Evolutionary conservation across 2,888 invertebrate genomes (phyloP), one percentile per base, ranked within the genome.

Genomic region (Ormyrus labotus): DNA sequence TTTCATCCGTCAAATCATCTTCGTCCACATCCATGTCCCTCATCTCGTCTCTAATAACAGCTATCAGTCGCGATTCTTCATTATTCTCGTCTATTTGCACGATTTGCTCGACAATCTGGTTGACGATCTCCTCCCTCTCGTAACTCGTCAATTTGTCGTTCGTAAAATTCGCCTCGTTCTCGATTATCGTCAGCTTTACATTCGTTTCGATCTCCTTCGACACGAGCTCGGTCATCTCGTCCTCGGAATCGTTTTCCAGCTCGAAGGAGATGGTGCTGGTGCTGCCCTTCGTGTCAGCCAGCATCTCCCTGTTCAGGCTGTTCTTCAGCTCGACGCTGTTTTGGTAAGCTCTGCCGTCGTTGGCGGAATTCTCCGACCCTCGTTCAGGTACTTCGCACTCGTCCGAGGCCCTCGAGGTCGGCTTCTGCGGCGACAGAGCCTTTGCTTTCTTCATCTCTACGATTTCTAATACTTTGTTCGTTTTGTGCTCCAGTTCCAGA

Each of bases 391-490:
- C 74, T 48, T 81, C 76, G 79, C 53, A 58, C 58, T 70, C 57
- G 9, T 60, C 63, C 69, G 80, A 80, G 51, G 70, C 78, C 63
- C 77, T 61, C 53, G 82, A 77, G 68, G 63, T 11, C 34, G 64
- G 53, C 34, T 72, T 78, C 70, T 10, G 47, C 84, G 74, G 13
- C 10, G 48, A 13, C n/a, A 70, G 3, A 4, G 64, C 64, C 61
- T 85, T 89, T 5, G 87, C 84, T 68, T 86, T 88, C 58, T 87
- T 87, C 83, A 89, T 88, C 64, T 89, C 90, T 7, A 89, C 87
- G 8, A 89, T 89, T 67, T 89, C 89, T 55, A 89, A 55, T 7
- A 88, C 85, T 73, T 89, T 89, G 76, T 89, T 89, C 7, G 85
- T 88, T 48, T 58, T 79, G 34, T 60, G 48, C 8, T 61, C 34